Evolutionary conservation across 2,113 vertebrate species (phyloP), one percentile per base, ranked within the genome.

Genomic region (Lepidothrix coronata): DNA sequence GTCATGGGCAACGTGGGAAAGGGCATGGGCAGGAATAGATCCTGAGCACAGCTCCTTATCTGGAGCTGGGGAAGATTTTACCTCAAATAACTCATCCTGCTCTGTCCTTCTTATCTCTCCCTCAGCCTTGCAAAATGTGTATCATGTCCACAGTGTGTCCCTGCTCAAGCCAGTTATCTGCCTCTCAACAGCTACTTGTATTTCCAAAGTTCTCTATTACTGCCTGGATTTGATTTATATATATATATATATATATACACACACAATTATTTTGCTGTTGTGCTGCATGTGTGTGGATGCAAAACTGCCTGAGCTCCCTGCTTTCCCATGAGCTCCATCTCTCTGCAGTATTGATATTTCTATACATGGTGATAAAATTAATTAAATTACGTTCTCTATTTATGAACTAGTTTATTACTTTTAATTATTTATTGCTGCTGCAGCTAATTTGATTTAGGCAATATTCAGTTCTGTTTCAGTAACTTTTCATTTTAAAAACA

Each of bases 381-480:
- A 94, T 95, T 83, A 51, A 91, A 92, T 93, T 76, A 90, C 74
- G 79, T 86, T 84, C 72, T 75, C 48, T 81, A 12, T 89, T 92
- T 96, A 72, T 78, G 82, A 93, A 79, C 83, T 65, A 33, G 22
- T 78, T 89, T 91, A 79, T 91, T 75, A 58, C 88, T 94, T 94
- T 94, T 80, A 90, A 93, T 93, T 95, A 93, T 94, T 96, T 88
- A 93, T 81, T 84, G 82, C 70, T n/a, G 22, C 43, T 62, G 73
- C 80, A 68, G 80, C 76, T 94, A 30, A 86, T 91, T 92, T 92
- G 76, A 91, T 93, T 81, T 57, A 41, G 83, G 79, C 83, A 82
- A 85, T 81, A 58, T 93, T 94, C 94, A 81, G 84, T 96, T 96
- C 83, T 94, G 76, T 95, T 94, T 94, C 93, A 91, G 88, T 95